Evolutionary conservation across 2,113 vertebrate genomes (phyloP), one percentile per base, ranked within the genome.

Genomic region (Chloebia gouldiae): DNA sequence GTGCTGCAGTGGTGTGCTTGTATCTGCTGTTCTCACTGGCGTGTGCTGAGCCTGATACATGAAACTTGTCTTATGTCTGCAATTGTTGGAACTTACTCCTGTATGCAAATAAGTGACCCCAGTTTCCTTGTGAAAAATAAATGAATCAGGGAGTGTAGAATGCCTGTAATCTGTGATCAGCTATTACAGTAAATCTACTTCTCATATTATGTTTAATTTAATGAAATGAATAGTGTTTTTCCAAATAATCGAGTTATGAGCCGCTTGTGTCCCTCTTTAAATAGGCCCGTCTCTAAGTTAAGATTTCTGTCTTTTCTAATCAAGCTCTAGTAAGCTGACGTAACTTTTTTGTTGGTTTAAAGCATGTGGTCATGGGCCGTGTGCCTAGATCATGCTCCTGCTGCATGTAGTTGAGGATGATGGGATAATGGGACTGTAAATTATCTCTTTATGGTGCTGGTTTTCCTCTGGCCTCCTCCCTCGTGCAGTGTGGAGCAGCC

Each of bases 351-450:
- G 12, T 70, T 80, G 20, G 37, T 85, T 90, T 80, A 65, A 91
- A 86, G 66, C 87, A 20, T 76, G 84, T 86, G 70, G 63, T 93
- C 39, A 4, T 1, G 2, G 49, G 25, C 57, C 45, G 9, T 45
- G 81, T 79, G n/a, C 78, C 63, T 61, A 33, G 65, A 51, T 95
- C 66, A 44, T 45, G 33, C 59, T 94, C 33, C 11, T 61, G 56
- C 78, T 78, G 69, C 27, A 4, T 84, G 18, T 30, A 75, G 73
- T 30, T 75, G 87, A 69, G 78, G n/a, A 24, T 65, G 89, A 86
- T 66, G 87, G 88, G 94, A 57, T 93, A 94, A 96, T 88, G 84
- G 91, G 68, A 28, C 40, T 94, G 85, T 92, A 93, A 95, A 94
- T 91, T n/a, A 94, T 79, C 66, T 77, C 85, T 94, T 91, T 75